Conservation (phyloP, 2,113 vertebrate species). For the Etheostoma cragini region DNA sequence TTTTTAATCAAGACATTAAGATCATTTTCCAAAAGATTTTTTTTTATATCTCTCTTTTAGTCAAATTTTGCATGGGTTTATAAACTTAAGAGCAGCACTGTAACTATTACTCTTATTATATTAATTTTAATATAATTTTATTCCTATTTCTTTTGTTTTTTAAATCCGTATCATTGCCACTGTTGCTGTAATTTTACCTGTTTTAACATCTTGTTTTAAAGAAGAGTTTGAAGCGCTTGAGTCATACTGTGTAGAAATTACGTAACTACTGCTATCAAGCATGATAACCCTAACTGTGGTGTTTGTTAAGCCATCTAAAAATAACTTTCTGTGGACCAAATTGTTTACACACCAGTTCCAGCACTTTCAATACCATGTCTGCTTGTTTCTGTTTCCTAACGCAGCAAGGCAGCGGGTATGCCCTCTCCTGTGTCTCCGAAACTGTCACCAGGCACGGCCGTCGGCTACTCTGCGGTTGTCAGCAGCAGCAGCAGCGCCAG, state of each 20-base stretch:
- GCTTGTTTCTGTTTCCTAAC: neutral
- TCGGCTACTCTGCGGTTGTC: slow-evolving; percentile 90
- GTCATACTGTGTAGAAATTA: neutral
- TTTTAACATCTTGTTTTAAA: neutral
- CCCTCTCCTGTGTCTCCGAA: slow-evolving; percentile 98
- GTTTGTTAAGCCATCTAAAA: neutral
- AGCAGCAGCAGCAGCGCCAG: slow-evolving; percentile 90
- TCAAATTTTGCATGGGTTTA: too few relatives aligned
- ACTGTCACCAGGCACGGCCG: slow-evolving; percentile 94
- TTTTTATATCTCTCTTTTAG: too few relatives aligned
- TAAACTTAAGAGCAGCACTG: too few relatives aligned
- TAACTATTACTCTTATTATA: too few relatives aligned
- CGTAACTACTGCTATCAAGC: neutral
- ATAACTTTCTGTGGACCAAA: neutral
- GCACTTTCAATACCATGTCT: neutral
- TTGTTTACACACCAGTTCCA: neutral
- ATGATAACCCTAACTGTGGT: too few relatives aligned
- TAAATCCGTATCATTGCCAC: neutral
- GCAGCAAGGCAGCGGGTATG: slow-evolving; percentile 94
- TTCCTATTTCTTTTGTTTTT: neutral
- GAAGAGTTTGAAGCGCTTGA: neutral
- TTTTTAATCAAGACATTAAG: too few relatives aligned
- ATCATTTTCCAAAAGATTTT: too few relatives aligned
- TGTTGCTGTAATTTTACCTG: neutral
- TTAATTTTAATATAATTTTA: too few relatives aligned